These are phyloP conservation scores for Sarcophaga peregrina DNA, from an alignment of 1,140 invertebrate species.

Conservation along the genomic window DNA sequence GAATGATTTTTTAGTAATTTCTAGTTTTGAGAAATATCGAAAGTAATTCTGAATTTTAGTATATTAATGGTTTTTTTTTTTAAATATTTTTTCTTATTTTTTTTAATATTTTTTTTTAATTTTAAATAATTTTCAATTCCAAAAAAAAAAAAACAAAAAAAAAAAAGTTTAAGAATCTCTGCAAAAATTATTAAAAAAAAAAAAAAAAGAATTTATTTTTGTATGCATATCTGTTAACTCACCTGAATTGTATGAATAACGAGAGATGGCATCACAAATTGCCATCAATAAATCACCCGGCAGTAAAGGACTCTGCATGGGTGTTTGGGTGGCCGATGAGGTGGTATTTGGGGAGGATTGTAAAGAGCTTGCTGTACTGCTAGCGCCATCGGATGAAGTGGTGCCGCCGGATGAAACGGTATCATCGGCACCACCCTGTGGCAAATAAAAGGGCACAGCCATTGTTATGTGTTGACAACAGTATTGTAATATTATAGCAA, in stretches of 20 bases:
- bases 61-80: no score
- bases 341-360: conserved; percentile 62
- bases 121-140: no score
- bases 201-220: neutral
- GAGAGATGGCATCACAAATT: conserved; percentile 58
- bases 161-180: neutral
- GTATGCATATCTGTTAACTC: neutral
- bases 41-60: no score
- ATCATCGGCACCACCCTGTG: conserved; percentile 61
- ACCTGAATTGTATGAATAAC: conserved; percentile 45
- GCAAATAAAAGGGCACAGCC: conserved; percentile 66
- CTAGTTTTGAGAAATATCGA: no score
- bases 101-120: no score
- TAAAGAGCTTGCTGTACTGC: conserved; percentile 54
- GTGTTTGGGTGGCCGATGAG: conserved; percentile 65
- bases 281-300: conserved; percentile 60
- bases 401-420: conserved; percentile 59
- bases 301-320: conserved; percentile 61
- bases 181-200: neutral
- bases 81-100: no score
- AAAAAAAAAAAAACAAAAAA: neutral
- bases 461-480: conserved; percentile 48
- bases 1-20: no score
- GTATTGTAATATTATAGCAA: neutral
- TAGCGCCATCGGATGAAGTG: conserved; percentile 47